A percentile compares a stretch with the other conserved stretches of the same genome.
These are phyloP conservation scores for Brachyistius frenatus DNA, from an alignment of 2,113 vertebrate genomes.

Conservation along the genomic window DNA sequence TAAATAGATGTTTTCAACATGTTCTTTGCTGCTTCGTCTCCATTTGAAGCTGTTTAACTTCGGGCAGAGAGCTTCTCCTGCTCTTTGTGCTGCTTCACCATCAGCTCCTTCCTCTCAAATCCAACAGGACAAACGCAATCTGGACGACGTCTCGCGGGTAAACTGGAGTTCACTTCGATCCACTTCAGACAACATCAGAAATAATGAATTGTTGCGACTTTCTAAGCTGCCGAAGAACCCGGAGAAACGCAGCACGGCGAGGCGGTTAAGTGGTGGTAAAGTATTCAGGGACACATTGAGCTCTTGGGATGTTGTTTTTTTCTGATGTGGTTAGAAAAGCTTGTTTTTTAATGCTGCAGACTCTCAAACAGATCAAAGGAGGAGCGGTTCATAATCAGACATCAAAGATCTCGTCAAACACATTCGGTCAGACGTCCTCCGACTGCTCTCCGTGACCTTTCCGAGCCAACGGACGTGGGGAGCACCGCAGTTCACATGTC, in stretches of 20 bases:
- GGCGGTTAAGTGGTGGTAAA: slow-evolving; percentile 1
- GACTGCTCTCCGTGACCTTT: slow-evolving; percentile 14
- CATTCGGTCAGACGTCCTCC: neutral
- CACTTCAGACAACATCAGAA: slow-evolving; percentile 25
- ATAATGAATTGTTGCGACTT: slow-evolving; percentile 11
- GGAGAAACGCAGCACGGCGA: neutral
- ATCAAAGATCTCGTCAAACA: slow-evolving; percentile 8
- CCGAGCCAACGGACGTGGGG: slow-evolving; percentile 7
- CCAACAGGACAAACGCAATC: slow-evolving; percentile 30
- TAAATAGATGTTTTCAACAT: too few relatives aligned
- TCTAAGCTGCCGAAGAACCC: neutral
- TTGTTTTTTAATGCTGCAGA: neutral
- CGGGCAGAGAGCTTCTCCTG: slow-evolving; percentile 10
- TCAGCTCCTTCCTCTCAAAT: slow-evolving; percentile 17
- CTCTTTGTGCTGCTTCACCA: slow-evolving; percentile 14
- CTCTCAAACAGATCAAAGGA: neutral
- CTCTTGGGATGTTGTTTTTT: slow-evolving; percentile 2
- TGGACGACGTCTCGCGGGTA: neutral
- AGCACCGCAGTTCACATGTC: neutral
- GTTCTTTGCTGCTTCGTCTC: neutral
- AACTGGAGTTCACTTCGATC: neutral
- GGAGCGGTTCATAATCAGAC: slow-evolving; percentile 4
- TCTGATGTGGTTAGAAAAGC: slow-evolving; percentile 12
- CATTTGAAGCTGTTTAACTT: slow-evolving; percentile 12
- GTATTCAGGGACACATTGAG: neutral